Percentiles rank a stretch among this genome's conserved stretches.
These are phyloP conservation scores for Polylopha cassiicola DNA, from an alignment of 2,888 invertebrate genomes.

Conservation along the genomic window DNA sequence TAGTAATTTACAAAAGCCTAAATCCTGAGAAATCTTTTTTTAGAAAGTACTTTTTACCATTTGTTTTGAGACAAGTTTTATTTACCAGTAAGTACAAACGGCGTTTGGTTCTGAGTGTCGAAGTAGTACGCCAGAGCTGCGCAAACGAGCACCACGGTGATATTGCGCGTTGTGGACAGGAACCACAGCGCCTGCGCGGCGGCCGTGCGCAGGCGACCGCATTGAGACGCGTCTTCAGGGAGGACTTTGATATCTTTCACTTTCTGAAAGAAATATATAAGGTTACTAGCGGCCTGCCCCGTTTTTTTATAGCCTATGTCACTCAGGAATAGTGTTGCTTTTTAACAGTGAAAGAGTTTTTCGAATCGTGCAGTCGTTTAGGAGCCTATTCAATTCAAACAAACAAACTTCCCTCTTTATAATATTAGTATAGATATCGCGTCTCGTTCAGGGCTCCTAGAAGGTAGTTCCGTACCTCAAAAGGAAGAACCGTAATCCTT, in stretches of 20 bases:
- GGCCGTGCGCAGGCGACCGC: conserved; percentile 44
- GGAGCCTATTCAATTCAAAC: no score
- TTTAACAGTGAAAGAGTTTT: no score
- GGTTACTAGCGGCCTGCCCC: background rate
- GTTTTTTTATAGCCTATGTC: no score
- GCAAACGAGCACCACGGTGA: conserved; percentile 84
- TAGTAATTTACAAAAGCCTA: no score
- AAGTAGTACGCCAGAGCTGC: conserved; percentile 81
- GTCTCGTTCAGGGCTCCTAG: no score
- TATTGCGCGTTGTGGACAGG: conserved; percentile 85
- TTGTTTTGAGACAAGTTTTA: background rate
- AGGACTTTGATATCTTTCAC: conserved; percentile 80
- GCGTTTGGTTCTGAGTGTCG: conserved; percentile 76
- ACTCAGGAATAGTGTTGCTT: no score
- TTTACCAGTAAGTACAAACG: conserved; percentile 81
- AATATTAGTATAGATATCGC: no score
- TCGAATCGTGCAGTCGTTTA: no score
- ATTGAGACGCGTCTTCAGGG: conserved; percentile 31
- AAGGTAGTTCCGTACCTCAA: no score
- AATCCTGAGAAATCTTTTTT: no score
- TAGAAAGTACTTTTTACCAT: background rate
- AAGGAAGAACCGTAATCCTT: no score
- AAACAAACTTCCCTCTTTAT: no score
- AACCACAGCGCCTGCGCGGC: conserved; percentile 81
- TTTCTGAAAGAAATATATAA: conserved; percentile 74